phyloP scores from a whole-genome alignment of 2,888 invertebrate genomes.

The Proisotoma minuta region DNA sequence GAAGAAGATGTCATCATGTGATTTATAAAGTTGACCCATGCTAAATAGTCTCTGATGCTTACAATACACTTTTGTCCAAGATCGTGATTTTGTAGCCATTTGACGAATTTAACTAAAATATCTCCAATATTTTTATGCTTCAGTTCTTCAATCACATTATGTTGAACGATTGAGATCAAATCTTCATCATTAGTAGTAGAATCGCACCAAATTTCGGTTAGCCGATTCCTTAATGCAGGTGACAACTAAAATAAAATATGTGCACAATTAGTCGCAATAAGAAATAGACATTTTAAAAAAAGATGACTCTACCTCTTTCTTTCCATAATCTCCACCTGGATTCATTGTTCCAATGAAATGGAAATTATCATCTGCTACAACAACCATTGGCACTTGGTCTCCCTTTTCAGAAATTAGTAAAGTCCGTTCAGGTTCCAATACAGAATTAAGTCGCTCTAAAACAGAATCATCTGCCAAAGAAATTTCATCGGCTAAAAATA shows the following conservation, averaged over 20 bases:
- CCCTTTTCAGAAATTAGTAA: conserved; percentile 88
- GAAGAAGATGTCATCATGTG: conserved; percentile 51
- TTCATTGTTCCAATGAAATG: conserved; percentile 98
- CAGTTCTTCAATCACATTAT: conserved; percentile 66
- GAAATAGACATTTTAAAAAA: background rate
- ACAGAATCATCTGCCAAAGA: conserved; percentile 98
- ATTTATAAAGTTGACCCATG: conserved; percentile 90
- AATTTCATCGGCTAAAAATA: conserved; percentile 96
- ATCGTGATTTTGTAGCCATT: conserved; percentile 40
- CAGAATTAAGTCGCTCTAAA: conserved; percentile 90
- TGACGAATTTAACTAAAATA: conserved; percentile 46
- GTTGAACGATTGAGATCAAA: conserved; percentile 71
- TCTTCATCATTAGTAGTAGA: conserved; percentile 68
- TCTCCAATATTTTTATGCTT: conserved; percentile 65
- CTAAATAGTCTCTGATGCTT: conserved; percentile 84
- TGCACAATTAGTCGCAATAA: background rate
- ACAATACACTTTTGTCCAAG: conserved; percentile 62
- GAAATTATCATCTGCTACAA: conserved; percentile 68
- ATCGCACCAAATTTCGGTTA: conserved; percentile 98
- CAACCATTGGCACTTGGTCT: conserved; percentile 54
- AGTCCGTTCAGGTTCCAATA: conserved; percentile 86
- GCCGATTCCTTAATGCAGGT: conserved; percentile 91
- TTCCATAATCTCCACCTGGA: conserved; percentile 98
- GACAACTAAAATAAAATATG: conserved; percentile 61
- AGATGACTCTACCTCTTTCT: conserved; percentile 69